Percentiles rank a stretch among this genome's conserved stretches.
phyloP scores from a whole-genome alignment of 2,797 vertebrate species.

The Peromyscus attwateri region DNA sequence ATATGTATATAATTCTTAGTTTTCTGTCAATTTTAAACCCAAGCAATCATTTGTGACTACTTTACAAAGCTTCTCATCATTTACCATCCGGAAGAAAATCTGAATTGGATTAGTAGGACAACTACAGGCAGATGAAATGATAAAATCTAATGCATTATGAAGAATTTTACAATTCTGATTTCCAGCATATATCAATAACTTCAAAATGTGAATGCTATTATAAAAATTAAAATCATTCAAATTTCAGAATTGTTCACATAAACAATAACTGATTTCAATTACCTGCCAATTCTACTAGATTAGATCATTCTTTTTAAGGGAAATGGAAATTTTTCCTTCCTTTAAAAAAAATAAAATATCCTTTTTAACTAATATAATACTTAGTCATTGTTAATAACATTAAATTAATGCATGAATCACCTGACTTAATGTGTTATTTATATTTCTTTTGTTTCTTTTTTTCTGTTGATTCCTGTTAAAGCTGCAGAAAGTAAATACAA shows the following conservation, averaged over 20 bases:
- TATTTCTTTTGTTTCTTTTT: slow-evolving; percentile 49
- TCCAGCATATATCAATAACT: slow-evolving; percentile 35
- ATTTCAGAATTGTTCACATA: slow-evolving; percentile 63
- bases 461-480: slow-evolving; percentile 56
- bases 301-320: slow-evolving; percentile 48
- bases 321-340: slow-evolving; percentile 13
- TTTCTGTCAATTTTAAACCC: slow-evolving; percentile 47
- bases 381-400: not conserved
- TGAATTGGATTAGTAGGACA: slow-evolving; percentile 56
- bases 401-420: not conserved
- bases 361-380: not conserved
- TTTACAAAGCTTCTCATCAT: slow-evolving; percentile 39
- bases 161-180: slow-evolving; percentile 56
- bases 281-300: slow-evolving; percentile 62
- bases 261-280: slow-evolving; percentile 64
- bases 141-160: slow-evolving; percentile 49
- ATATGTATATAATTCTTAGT: not conserved
- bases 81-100: slow-evolving; percentile 57
- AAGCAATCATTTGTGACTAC: slow-evolving; percentile 26
- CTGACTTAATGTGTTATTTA: slow-evolving; percentile 58
- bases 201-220: slow-evolving; percentile 35
- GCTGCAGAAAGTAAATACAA: slow-evolving; percentile 61
- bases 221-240: slow-evolving; percentile 63
- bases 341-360: slow-evolving; percentile 63
- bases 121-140: slow-evolving; percentile 64